A percentile compares a stretch with the other conserved stretches of the same genome.
phyloP scores from a whole-genome alignment of 2,888 invertebrate species.

The Cremastinae sp. region DNA sequence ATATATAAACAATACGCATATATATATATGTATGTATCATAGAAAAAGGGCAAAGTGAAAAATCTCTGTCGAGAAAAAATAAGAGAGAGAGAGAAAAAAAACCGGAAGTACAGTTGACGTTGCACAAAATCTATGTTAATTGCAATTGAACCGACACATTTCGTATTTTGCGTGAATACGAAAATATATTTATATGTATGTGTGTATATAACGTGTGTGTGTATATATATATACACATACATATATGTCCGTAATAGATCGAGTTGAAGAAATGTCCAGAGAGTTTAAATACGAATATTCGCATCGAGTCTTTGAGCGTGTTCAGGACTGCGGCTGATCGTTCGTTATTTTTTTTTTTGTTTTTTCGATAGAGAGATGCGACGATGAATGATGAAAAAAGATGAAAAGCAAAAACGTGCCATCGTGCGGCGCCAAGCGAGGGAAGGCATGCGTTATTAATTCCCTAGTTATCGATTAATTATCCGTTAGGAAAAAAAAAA shows the following conservation, averaged over 20 bases:
- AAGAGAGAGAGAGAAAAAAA: slow-evolving; percentile 54
- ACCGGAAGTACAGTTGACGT: slow-evolving; percentile 69
- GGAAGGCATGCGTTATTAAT: slow-evolving; percentile 73
- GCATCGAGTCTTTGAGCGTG: slow-evolving; percentile 66
- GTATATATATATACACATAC: slow-evolving; percentile 30
- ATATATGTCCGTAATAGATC: slow-evolving; percentile 42
- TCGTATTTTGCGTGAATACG: slow-evolving; percentile 72
- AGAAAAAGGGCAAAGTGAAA: slow-evolving; percentile 45
- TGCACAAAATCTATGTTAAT: slow-evolving; percentile 74
- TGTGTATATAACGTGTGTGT: neutral
- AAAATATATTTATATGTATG: slow-evolving; percentile 69
- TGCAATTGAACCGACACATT: slow-evolving; percentile 66
- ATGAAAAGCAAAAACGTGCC: slow-evolving; percentile 73
- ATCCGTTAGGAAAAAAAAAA: slow-evolving; percentile 75
- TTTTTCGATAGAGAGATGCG: slow-evolving; percentile 30
- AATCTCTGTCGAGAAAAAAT: slow-evolving; percentile 66
- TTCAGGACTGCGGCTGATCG: slow-evolving; percentile 67
- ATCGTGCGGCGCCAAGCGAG: slow-evolving; percentile 75
- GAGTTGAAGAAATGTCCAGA: slow-evolving; percentile 65
- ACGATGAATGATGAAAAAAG: slow-evolving; percentile 57
- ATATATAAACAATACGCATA: slow-evolving; percentile 40
- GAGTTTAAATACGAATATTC: slow-evolving; percentile 69
- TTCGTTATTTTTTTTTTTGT: slow-evolving; percentile 52
- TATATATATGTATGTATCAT: slow-evolving; percentile 11
- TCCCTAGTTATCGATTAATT: slow-evolving; percentile 75